phyloP scores from a whole-genome alignment of 2,888 invertebrate genomes.

The Fragum fragum region DNA sequence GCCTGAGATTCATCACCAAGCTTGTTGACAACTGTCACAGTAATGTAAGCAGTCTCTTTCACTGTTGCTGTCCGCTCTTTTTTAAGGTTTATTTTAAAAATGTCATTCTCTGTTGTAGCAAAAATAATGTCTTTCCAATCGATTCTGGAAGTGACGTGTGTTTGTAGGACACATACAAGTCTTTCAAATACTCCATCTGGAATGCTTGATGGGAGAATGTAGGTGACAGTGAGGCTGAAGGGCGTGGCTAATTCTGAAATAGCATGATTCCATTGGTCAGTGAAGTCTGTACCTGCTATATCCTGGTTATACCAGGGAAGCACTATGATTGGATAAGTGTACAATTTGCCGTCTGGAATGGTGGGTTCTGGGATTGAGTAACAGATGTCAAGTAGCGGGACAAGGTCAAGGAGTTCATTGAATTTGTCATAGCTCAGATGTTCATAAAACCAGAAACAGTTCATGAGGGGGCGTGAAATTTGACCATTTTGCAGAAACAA shows the following conservation, averaged over 20 bases:
- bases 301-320: conserved; percentile 83
- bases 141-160: conserved; percentile 74
- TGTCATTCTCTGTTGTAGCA: conserved; percentile 74
- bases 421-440: conserved; percentile 75
- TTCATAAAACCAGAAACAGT: conserved; percentile 84
- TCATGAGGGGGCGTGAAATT: conserved; percentile 83
- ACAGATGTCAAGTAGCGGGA: conserved; percentile 82
- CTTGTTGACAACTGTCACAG: conserved; percentile 50
- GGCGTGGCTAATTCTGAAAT: conserved; percentile 61
- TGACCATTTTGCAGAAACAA: conserved; percentile 80
- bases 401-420: conserved; percentile 78
- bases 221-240: conserved; percentile 61
- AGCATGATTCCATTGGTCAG: conserved; percentile 73
- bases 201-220: conserved; percentile 72
- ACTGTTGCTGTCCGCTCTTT: conserved; percentile 35
- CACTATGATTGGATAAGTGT: conserved; percentile 79
- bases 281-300: conserved; percentile 64
- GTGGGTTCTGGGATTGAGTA: conserved; percentile 83
- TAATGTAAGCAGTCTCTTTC: conserved; percentile 35
- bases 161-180: conserved; percentile 75
- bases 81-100: conserved; percentile 67
- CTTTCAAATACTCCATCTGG: conserved; percentile 80
- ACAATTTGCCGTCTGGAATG: conserved; percentile 72
- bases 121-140: conserved; percentile 83
- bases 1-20: conserved; percentile 47